Evolutionary conservation across 1,140 invertebrate species (phyloP), one percentile per base, ranked within the genome.

Genomic region (Globodera rostochiensis): DNA sequence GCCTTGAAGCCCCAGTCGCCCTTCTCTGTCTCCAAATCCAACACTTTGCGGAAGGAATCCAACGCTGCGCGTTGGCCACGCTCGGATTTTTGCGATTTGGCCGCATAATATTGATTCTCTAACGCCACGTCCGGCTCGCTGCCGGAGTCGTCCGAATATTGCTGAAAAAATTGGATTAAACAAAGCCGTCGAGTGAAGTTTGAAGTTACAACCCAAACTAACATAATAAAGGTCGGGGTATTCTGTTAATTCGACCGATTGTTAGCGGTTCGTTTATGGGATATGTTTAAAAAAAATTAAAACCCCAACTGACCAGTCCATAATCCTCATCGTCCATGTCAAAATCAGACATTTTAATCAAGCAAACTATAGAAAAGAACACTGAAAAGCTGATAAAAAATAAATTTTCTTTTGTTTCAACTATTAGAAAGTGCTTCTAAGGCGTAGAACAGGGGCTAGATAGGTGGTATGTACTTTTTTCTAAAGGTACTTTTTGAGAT

Each of bases 1-100:
- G 98, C 97, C 92, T 98, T 99, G 89, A 99, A 99, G 0, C 98
- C 98, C 97, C 97, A 99, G 93, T 99, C 98, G 73, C 97, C 97
- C 91, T 99, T 99, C 96, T 73, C 94, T 94, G 92, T 98, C 96
- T 71, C 99, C 91, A 90, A 98, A 95, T 80, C 84, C 36, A 89
- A 80, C 71, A 93, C 92, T 91, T 96, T 97, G 90, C 98, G 95
- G 91, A 99, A 99, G 86, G 95, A 97, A 82, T 94, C 93, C 71
- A 99, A 90, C 3, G 97, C 97, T 0, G 96, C 97, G 90, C 97
- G 95, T 15, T 84, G 36, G 49, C 90, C 81, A 9, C 81, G 84
- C 92, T 98, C 96, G 91, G 98, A 96, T 91, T 99, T 99, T 15
- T 98, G 90, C 0, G 96, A 94, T 92, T 99, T 99, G 80, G 96